A percentile compares a stretch with the other conserved stretches of the same genome.
phyloP scores from a whole-genome alignment of 2,113 vertebrate species.

The Pomatostomus ruficeps region DNA sequence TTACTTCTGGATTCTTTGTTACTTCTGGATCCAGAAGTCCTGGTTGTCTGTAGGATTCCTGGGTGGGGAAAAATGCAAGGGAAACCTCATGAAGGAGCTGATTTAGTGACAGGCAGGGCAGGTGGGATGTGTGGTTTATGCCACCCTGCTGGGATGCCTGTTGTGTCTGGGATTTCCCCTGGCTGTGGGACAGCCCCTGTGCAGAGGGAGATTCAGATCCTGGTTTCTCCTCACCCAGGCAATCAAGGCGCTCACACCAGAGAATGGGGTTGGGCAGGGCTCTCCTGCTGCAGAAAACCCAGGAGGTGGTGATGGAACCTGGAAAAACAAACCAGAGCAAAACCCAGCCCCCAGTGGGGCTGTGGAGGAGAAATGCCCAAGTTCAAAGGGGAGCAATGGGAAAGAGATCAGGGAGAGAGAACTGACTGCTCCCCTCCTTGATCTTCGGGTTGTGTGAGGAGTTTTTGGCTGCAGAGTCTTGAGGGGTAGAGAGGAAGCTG shows the following conservation, averaged over 20 bases:
- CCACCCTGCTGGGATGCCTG: neutral
- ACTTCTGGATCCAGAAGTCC: neutral
- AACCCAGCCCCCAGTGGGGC: neutral
- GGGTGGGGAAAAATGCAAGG: neutral
- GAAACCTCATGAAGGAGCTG: neutral
- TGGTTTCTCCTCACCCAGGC: neutral
- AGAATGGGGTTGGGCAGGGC: neutral
- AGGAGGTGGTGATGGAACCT: fast-evolving
- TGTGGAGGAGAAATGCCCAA: neutral
- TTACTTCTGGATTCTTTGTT: neutral
- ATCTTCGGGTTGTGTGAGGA: neutral
- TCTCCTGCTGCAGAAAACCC: neutral
- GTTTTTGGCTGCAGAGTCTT: fast-evolving
- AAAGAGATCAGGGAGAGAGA: neutral
- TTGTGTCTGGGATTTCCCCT: fast-evolving
- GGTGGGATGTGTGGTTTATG: neutral
- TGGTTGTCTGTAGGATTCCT: fast-evolving
- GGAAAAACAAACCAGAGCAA: neutral
- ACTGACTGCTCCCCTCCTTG: neutral
- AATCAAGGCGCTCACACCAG: neutral
- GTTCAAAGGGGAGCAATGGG: neutral
- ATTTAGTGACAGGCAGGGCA: neutral
- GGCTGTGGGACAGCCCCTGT: neutral
- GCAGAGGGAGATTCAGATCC: neutral
- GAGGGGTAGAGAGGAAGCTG: neutral